Conservation (phyloP, 30 jellyfish, hydroid and myxozoan genomes). For the Aurelia sp. region DNA sequence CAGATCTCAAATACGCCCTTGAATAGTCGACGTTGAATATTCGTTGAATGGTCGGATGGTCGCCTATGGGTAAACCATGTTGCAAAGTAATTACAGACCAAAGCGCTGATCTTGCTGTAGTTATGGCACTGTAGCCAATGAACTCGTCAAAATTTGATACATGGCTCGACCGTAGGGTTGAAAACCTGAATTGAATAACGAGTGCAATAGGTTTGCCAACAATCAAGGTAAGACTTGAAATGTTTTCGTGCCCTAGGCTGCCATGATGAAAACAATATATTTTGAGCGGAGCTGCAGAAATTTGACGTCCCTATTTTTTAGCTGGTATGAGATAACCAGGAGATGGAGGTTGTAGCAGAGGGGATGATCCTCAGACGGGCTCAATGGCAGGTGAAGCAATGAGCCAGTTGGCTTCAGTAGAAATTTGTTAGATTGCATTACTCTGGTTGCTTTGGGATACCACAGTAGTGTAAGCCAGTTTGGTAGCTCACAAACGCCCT, state of each 20-base stretch:
- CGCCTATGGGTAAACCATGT: constrained; percentile 21
- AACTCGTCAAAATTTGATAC: background rate
- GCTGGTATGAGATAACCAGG: background rate
- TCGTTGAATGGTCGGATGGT: background rate
- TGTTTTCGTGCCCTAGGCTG: background rate
- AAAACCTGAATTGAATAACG: background rate
- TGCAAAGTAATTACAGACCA: background rate
- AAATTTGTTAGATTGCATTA: background rate
- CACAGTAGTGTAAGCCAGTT: constrained; percentile 23
- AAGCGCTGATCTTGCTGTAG: constrained; percentile 50
- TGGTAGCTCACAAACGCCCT: background rate
- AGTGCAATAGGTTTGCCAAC: too few species aligned
- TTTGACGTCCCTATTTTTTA: background rate
- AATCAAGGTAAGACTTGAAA: background rate
- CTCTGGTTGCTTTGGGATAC: constrained; percentile 4
- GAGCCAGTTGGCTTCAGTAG: background rate
- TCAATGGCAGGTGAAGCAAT: constrained; percentile 13
- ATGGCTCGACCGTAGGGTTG: background rate
- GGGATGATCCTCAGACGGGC: constrained; percentile 11
- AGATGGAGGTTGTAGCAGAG: constrained; percentile 6
- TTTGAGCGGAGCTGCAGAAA: background rate
- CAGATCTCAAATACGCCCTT: constrained; percentile 19
- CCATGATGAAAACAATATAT: background rate
- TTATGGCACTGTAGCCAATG: constrained; percentile 1
- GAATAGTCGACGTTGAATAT: background rate